These are phyloP conservation scores for Ylistrum balloti DNA, from an alignment of 1,140 invertebrate genomes.

Conservation along the genomic window DNA sequence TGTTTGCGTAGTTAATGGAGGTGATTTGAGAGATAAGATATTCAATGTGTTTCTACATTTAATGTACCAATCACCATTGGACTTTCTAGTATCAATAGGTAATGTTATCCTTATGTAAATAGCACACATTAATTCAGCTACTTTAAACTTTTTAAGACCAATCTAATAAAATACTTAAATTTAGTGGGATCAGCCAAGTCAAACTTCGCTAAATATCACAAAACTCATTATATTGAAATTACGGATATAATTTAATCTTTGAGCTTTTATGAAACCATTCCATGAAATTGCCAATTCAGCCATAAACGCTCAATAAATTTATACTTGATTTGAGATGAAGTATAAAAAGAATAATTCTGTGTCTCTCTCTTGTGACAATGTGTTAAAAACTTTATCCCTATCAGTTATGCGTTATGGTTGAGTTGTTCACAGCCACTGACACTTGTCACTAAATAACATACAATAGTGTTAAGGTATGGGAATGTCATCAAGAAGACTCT, in stretches of 20 bases:
- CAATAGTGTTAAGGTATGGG: neutral
- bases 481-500: neutral
- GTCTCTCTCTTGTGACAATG: conserved; percentile 9
- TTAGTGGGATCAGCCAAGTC: conserved; percentile 32
- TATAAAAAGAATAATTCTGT: conserved; percentile 29
- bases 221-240: conserved; percentile 40
- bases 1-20: neutral
- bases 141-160: conserved; percentile 3
- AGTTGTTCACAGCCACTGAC: neutral
- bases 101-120: conserved; percentile 26
- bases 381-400: conserved; percentile 16
- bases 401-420: neutral
- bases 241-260: conserved; percentile 5
- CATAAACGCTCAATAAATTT: conserved; percentile 29
- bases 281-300: conserved; percentile 27
- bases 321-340: conserved; percentile 17
- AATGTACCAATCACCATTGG: neutral
- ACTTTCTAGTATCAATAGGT: neutral
- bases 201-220: conserved; percentile 21
- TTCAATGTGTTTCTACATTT: neutral
- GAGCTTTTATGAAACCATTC: neutral
- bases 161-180: conserved; percentile 30
- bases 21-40: conserved; percentile 12
- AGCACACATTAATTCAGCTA: neutral
- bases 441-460: neutral